A percentile compares a stretch with the other conserved stretches of the same genome.
Evolutionary conservation across 2,888 invertebrate species (phyloP).

Genomic region (Chymomyza caudatula): DNA sequence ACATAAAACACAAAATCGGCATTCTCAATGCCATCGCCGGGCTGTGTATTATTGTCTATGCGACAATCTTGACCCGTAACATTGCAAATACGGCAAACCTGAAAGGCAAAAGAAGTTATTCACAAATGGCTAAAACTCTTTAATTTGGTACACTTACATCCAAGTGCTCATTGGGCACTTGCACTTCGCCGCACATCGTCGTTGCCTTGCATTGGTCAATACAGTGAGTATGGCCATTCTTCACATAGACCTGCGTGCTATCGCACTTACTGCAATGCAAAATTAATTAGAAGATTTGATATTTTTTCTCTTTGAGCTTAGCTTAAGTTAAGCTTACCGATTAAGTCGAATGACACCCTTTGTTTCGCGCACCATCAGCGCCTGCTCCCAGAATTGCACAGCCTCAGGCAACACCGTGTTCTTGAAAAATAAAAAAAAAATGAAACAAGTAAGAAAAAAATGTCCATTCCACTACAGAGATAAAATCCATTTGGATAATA

Average conservation of each 20-base stretch:
- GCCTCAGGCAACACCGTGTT: constrained; percentile 94
- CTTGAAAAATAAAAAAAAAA: constrained; percentile 76
- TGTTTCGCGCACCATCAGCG: constrained; percentile 92
- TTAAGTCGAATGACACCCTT: constrained; percentile 91
- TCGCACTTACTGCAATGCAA: constrained; percentile 87
- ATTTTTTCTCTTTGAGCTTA: not conserved
- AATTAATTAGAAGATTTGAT: not conserved
- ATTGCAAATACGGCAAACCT: constrained; percentile 93
- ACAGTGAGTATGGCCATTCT: constrained; percentile 91
- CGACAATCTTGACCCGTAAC: constrained; percentile 91
- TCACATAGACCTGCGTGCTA: constrained; percentile 91
- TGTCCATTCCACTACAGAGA: not conserved
- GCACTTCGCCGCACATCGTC: constrained; percentile 97
- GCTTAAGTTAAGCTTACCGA: constrained; percentile 81
- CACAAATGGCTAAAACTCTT: not conserved
- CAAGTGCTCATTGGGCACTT: constrained; percentile 94
- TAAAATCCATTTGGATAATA: not conserved
- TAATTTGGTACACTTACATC: constrained; percentile 83
- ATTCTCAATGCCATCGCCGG: constrained; percentile 85
- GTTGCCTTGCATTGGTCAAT: constrained; percentile 88
- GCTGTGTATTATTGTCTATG: constrained; percentile 79
- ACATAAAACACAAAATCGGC: constrained; percentile 98
- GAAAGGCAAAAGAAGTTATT: constrained; percentile 1
- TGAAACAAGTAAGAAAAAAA: not conserved
- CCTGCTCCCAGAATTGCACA: constrained; percentile 95